Evolutionary conservation across 2,888 invertebrate genomes (phyloP).

Genomic region (Monopis laevigella): DNA sequence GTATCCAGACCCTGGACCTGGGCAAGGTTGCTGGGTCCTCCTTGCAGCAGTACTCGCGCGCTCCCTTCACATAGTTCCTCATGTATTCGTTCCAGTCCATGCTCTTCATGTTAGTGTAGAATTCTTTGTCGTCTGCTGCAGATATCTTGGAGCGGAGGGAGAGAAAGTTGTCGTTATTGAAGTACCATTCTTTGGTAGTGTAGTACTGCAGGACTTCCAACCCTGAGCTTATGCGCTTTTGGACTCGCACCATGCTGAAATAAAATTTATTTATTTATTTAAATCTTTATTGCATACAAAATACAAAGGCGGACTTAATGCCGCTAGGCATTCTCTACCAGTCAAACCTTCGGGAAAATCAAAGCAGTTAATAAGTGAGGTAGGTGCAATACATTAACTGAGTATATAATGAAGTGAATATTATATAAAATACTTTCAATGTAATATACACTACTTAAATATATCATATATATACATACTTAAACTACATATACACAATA

Average conservation of each 20-base stretch:
- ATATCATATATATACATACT: no score
- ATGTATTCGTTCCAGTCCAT: slow-evolving; percentile 19
- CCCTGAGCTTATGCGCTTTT: slow-evolving; percentile 70
- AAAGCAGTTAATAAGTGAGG: no score
- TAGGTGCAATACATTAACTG: no score
- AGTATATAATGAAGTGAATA: no score
- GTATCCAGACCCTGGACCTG: slow-evolving; percentile 71
- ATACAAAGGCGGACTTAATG: no score
- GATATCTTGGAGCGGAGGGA: slow-evolving; percentile 60
- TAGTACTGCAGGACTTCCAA: slow-evolving; percentile 80
- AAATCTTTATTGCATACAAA: no score
- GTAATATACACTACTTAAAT: no score
- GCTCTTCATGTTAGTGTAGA: slow-evolving; percentile 59
- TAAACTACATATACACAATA: no score
- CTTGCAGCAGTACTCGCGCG: slow-evolving; percentile 84
- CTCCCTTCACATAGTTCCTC: slow-evolving; percentile 76
- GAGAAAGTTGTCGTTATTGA: slow-evolving; percentile 70
- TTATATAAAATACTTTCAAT: no score
- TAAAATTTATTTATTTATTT: no score
- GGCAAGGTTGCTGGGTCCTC: slow-evolving; percentile 83
- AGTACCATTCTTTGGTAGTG: slow-evolving; percentile 84
- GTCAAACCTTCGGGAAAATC: no score
- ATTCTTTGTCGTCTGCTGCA: slow-evolving; percentile 68
- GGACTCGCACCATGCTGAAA: slow-evolving; percentile 71
- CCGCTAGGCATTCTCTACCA: no score